Evolutionary conservation across 2,797 vertebrate species (phyloP), one percentile per base, ranked within the genome.

Genomic region (Pelodytes ibericus): DNA sequence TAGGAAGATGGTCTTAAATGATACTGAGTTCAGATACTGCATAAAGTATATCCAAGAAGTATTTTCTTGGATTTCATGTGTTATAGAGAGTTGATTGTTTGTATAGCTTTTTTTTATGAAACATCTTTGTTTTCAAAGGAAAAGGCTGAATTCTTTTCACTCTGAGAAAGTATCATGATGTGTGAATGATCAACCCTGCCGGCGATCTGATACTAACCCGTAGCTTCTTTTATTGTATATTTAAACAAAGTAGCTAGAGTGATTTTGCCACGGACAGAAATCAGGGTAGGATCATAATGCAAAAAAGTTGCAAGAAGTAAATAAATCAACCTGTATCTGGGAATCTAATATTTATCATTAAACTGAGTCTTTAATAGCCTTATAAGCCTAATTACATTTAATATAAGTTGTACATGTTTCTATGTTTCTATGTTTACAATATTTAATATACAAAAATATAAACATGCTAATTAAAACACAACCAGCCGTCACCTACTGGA

Each of bases 181-280:
- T 67, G 51, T 74, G 57, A 82, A 58, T 53, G 51, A 71, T 71
- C 81, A 22, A 24, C 39, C 73, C 80, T 61, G 63, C 4, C 62
- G 4, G 63, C 76, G 65, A 61, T 82, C 73, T 29, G 79, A 79
- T 81, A 72, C 71, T 81, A 63, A 57, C 72, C 30, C 72, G 64
- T 30, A 67, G 26, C 10, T 53, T 53, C 78, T 77, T 74, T 80
- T 53, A 51, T n/a, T 20, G 24, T 53, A 53, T 16, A 7, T 67
- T 51, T 67, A 67, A 67, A 51, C 64, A 47, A 20, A 8, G 11
- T 11, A 24, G n/a, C 49, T 53, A 53, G n/a, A 53, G 49, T n/a
- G 49, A 53, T 53, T n/a, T 53, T 10, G 2, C 24, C 39, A 49
- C 63, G 15, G 11, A 2, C 33, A 3, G 16, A 63, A 63, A 63